Evolutionary conservation across 1,140 invertebrate species (phyloP).

Genomic region (Melanaphis sacchari): DNA sequence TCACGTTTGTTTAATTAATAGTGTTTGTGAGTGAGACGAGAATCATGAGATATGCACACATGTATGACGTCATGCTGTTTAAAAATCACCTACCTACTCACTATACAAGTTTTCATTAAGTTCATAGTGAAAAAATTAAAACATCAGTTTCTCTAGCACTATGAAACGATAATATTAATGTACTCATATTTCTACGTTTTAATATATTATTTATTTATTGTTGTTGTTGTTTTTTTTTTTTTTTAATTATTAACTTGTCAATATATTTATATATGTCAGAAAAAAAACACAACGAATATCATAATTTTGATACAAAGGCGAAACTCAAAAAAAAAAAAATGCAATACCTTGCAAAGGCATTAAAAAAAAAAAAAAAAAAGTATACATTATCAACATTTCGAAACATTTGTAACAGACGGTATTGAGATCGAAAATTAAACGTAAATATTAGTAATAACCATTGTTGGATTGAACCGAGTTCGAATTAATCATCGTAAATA

Average conservation of each 20-base stretch:
- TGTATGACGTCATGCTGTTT: neutral
- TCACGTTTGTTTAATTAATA: constrained; percentile 26
- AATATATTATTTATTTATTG: neutral
- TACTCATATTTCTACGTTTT: neutral
- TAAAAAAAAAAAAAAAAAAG: too few relatives aligned
- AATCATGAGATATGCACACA: neutral
- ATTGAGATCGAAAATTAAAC: too few relatives aligned
- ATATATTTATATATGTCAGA: too few relatives aligned
- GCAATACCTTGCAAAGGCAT: neutral
- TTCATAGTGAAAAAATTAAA: neutral
- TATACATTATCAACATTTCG: too few relatives aligned
- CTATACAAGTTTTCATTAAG: neutral
- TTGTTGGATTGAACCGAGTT: too few relatives aligned
- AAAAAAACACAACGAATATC: too few relatives aligned
- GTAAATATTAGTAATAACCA: too few relatives aligned
- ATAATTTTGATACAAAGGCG: neutral
- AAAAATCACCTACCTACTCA: neutral
- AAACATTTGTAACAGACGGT: too few relatives aligned
- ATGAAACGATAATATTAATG: neutral
- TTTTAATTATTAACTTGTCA: neutral
- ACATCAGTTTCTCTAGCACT: neutral
- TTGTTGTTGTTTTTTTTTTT: too few relatives aligned
- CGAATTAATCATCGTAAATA: too few relatives aligned
- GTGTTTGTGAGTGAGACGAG: neutral
- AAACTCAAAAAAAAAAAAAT: neutral